Conservation (phyloP, 2,113 vertebrate genomes). For the Lynx canadensis region DNA sequence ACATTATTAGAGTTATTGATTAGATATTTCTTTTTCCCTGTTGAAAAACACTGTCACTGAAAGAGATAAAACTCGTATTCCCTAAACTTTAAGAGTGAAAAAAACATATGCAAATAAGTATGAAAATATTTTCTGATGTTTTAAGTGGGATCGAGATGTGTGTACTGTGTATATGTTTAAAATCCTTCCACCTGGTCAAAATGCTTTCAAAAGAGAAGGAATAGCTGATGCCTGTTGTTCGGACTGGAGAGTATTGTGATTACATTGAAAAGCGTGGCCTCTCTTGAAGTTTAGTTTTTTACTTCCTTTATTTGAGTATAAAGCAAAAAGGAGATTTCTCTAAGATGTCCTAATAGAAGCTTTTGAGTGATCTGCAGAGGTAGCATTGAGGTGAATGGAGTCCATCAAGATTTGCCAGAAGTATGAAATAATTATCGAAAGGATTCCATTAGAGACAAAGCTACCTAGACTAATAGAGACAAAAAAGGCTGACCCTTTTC, state of each 20-base stretch:
- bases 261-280: slow-evolving; percentile 70
- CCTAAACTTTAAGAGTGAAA: slow-evolving; percentile 46
- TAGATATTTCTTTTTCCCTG: background rate
- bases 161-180: slow-evolving; percentile 50
- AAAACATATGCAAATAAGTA: slow-evolving; percentile 46
- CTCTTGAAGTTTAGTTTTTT: slow-evolving; percentile 79
- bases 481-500: slow-evolving; percentile 74
- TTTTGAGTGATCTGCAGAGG: slow-evolving; percentile 76
- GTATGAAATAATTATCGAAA: slow-evolving; percentile 80
- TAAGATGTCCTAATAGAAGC: slow-evolving; percentile 78
- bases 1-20: background rate
- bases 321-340: slow-evolving; percentile 74
- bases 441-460: slow-evolving; percentile 81
- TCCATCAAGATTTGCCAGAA: slow-evolving; percentile 79
- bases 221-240: slow-evolving; percentile 58
- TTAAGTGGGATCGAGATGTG: background rate
- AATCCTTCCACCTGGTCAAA: slow-evolving; percentile 68
- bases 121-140: slow-evolving; percentile 38
- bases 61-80: slow-evolving; percentile 2
- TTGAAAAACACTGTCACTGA: background rate
- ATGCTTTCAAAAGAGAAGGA: slow-evolving; percentile 69
- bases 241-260: slow-evolving; percentile 61
- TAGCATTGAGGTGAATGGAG: slow-evolving; percentile 75
- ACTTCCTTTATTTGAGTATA: slow-evolving; percentile 77
- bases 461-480: slow-evolving; percentile 67